Evolutionary conservation across 2,888 invertebrate genomes (phyloP).

Genomic region (Gari tellinella): DNA sequence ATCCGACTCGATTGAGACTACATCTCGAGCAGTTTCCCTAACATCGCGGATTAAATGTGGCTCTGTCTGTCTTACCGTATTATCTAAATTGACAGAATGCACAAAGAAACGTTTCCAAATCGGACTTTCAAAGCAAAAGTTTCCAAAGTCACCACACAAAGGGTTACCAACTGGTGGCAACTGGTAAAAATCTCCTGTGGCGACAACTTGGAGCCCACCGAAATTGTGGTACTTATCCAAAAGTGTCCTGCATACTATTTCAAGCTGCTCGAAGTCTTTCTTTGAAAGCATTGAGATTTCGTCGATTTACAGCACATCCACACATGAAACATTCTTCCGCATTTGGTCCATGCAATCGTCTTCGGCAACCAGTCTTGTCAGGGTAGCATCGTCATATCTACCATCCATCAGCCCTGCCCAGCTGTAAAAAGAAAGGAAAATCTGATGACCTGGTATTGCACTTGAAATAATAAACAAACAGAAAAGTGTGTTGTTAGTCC

Average conservation of each 20-base stretch:
- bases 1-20: constrained; percentile 25
- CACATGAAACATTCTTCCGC: background rate
- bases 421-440: constrained; percentile 16
- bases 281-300: constrained; percentile 32
- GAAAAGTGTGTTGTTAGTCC: no score
- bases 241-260: constrained; percentile 17
- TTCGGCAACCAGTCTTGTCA: constrained; percentile 10
- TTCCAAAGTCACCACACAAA: constrained; percentile 30
- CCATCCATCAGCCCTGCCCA: constrained; percentile 34
- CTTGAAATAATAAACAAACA: no score
- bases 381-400: constrained; percentile 20
- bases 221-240: constrained; percentile 9
- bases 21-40: constrained; percentile 25
- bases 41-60: constrained; percentile 29
- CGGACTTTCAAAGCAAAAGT: constrained; percentile 46
- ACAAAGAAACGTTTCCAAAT: constrained; percentile 22
- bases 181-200: constrained; percentile 51
- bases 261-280: constrained; percentile 28
- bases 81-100: constrained; percentile 23
- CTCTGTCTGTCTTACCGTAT: constrained; percentile 36
- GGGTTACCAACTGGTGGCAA: constrained; percentile 38
- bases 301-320: constrained; percentile 9
- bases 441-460: no score
- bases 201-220: constrained; percentile 36
- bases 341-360: constrained; percentile 8